Evolutionary conservation across 1,140 invertebrate species (phyloP), one percentile per base, ranked within the genome.

Genomic region (Caerostris extrusa): DNA sequence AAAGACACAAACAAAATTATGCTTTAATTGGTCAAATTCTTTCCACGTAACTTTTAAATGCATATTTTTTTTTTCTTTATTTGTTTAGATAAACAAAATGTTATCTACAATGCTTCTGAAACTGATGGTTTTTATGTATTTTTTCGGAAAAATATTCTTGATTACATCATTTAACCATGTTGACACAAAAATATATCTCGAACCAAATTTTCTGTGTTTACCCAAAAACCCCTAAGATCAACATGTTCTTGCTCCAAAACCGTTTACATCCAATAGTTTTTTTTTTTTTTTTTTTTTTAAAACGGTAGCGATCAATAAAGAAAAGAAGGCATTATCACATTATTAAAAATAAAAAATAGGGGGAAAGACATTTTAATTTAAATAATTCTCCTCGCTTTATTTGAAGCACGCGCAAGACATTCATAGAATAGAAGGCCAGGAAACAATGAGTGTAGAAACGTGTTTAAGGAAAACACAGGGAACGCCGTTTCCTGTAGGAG

Each of bases 391-490:
- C 7, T 3, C 34, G 6, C 19, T 89, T 89, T 89, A 89, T 89
- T 69, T 89, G 3, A n/a, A 14, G 64, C 87, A 89, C 87, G 87
- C 34, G 7, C 64, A 4, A 14, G 5, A 14, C 87, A 89, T 89
- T 89, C 53, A 64, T 7, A 77, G 69, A 77, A 77, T 50, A 17
- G 19, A 34, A 34, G 34, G n/a, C 57, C 10, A 53, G n/a, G 53
- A 91, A 91, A 91, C 71, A 91, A 91, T 91, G n/a, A n/a, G n/a
- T 91, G 19, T 10, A 60, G 58, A 82, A 81, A 91, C 89, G 89
- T 91, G 89, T 91, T 91, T 91, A 82, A 91, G 71, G 89, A 58
- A 91, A 91, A 91, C 69, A 91, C 50, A 17, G n/a, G 6, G 64
- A 34, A 6, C 58, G 8, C 7, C 7, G n/a, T 83, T 64, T 67